A percentile compares a stretch with the other conserved stretches of the same genome.
Conservation (phyloP, 1,140 invertebrate species). For the Epicauta chinensis region DNA sequence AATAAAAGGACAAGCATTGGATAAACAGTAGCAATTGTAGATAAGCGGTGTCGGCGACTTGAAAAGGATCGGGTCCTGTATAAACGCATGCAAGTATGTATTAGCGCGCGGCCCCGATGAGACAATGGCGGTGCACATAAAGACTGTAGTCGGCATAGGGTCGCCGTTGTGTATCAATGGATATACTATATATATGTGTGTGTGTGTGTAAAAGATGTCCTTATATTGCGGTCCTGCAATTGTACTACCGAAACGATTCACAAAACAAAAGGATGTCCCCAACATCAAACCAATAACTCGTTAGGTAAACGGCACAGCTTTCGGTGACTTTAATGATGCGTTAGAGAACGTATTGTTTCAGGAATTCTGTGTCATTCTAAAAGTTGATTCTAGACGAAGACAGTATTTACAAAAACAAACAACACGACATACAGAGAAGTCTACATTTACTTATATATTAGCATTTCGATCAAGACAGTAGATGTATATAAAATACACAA, state of each 20-base stretch:
- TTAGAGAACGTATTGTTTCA: constrained; percentile 10
- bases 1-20: constrained; percentile 14
- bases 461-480: no score
- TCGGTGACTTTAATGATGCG: constrained; percentile 15
- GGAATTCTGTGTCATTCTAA: constrained; percentile 6
- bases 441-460: no score
- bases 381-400: not conserved
- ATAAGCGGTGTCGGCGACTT: constrained; percentile 25
- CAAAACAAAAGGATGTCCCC: constrained; percentile 14
- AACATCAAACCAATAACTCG: constrained; percentile 10
- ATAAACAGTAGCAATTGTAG: constrained; percentile 31
- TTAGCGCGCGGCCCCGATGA: constrained; percentile 22
- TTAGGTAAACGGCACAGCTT: not conserved
- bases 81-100: constrained; percentile 35
- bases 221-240: constrained; percentile 9
- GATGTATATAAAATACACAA: no score
- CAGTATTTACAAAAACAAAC: no score
- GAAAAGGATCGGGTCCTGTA: constrained; percentile 26
- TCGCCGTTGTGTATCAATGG: no score
- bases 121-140: constrained; percentile 27
- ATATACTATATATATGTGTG: no score
- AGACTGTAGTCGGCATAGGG: not conserved
- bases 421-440: not conserved
- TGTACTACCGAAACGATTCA: not conserved
- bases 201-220: constrained; percentile 1